A percentile compares a stretch with the other conserved stretches of the same genome.
Evolutionary conservation across 2,113 vertebrate genomes (phyloP).

Genomic region (Nibea coibor): DNA sequence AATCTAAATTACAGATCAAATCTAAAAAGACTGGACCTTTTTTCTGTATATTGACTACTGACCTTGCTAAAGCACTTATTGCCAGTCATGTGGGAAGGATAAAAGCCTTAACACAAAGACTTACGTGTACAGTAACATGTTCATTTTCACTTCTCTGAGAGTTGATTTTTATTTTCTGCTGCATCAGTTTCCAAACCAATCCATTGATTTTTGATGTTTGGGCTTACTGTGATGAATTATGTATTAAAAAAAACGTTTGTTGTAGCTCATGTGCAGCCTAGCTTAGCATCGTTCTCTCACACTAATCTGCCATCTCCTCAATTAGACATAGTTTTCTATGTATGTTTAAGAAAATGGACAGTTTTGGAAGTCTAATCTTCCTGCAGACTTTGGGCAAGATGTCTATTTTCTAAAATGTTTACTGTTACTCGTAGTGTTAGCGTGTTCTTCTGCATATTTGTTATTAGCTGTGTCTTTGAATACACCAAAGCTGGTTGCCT

Average conservation of each 20-base stretch:
- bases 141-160: too few species aligned
- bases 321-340: not conserved
- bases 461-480: slow-evolving; percentile 1
- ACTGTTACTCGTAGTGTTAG: not conserved
- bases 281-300: not conserved
- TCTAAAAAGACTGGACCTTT: not conserved
- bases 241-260: too few species aligned
- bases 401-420: not conserved
- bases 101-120: not conserved
- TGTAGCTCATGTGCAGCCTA: not conserved
- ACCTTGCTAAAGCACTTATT: not conserved
- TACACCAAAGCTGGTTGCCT: not conserved
- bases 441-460: not conserved
- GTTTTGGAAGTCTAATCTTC: not conserved
- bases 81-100: not conserved
- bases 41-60: not conserved
- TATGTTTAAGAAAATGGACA: not conserved
- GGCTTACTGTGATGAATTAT: not conserved
- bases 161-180: too few species aligned
- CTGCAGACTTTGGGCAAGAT: not conserved
- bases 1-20: not conserved
- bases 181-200: not conserved
- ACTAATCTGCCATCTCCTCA: not conserved
- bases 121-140: not conserved
- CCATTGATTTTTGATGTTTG: not conserved